These are phyloP conservation scores for Rambutsinella grinnellia DNA, from an alignment of 2,888 invertebrate species.

Conservation along the genomic window DNA sequence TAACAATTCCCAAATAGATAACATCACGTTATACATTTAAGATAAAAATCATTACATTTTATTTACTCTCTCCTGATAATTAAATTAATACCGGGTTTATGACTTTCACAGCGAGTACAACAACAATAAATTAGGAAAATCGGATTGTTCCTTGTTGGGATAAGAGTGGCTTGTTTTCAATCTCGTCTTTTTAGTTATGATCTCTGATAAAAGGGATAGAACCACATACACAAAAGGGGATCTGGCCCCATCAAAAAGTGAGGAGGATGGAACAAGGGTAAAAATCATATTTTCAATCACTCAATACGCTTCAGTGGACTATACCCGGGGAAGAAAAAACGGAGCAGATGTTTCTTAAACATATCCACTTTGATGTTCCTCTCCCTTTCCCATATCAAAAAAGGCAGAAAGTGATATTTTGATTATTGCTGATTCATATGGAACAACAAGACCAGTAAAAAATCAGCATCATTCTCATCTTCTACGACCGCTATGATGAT, in stretches of 20 bases:
- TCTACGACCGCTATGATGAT: background rate
- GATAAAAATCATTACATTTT: background rate
- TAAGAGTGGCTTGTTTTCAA: slow-evolving; percentile 39
- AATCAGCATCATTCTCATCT: slow-evolving; percentile 8
- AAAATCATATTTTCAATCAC: slow-evolving; percentile 35
- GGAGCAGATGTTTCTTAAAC: slow-evolving; percentile 47
- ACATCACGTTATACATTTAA: no score
- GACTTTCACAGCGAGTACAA: background rate
- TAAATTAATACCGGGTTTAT: background rate
- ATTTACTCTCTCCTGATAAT: background rate
- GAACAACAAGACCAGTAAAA: slow-evolving; percentile 11
- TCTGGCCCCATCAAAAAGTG: background rate
- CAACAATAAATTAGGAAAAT: slow-evolving; percentile 8
- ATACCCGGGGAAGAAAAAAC: background rate
- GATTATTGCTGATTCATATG: slow-evolving; percentile 51
- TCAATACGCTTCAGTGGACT: background rate
- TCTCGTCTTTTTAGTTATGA: slow-evolving; percentile 38
- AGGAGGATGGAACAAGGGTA: slow-evolving; percentile 23
- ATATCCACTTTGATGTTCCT: background rate
- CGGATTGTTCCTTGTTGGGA: background rate
- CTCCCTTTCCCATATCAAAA: background rate
- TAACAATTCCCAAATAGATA: no score
- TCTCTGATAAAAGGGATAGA: slow-evolving; percentile 52
- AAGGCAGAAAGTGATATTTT: slow-evolving; percentile 51
- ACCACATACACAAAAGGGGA: slow-evolving; percentile 19